Evolutionary conservation across 2,113 vertebrate genomes (phyloP).

Genomic region (Tragelaphus buxtoni): DNA sequence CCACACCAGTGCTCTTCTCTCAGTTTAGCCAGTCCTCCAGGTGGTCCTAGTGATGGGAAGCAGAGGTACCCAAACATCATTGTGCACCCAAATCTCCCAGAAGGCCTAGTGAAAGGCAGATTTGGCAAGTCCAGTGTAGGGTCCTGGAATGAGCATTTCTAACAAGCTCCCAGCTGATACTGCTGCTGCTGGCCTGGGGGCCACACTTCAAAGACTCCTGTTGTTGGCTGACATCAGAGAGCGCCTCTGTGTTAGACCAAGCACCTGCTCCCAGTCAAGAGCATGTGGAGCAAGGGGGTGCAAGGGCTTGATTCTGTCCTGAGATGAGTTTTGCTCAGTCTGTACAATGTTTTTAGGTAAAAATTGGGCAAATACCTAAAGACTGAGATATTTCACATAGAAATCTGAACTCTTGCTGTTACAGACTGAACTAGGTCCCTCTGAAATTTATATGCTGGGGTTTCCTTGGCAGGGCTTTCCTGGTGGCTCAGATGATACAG

Average conservation of each 20-base stretch:
- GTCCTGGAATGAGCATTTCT: background rate
- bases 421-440: background rate
- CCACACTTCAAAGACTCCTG: background rate
- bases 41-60: background rate
- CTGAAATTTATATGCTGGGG: background rate
- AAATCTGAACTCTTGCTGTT: background rate
- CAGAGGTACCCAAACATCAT: no score
- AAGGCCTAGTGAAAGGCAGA: background rate
- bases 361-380: background rate
- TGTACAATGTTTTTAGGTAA: background rate
- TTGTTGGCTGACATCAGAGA: background rate
- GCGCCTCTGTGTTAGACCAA: background rate
- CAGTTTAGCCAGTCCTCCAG: background rate
- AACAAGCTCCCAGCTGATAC: background rate
- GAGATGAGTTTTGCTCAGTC: background rate
- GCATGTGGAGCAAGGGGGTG: fast-evolving
- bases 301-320: background rate
- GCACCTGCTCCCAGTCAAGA: background rate
- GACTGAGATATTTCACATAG: background rate
- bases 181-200: no score
- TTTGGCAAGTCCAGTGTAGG: background rate
- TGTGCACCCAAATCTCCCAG: background rate
- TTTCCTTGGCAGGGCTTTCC: background rate
- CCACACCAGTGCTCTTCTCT: background rate
- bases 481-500: background rate